phyloP scores from a whole-genome alignment of 1,140 invertebrate species.

The Hyphantria cunea region DNA sequence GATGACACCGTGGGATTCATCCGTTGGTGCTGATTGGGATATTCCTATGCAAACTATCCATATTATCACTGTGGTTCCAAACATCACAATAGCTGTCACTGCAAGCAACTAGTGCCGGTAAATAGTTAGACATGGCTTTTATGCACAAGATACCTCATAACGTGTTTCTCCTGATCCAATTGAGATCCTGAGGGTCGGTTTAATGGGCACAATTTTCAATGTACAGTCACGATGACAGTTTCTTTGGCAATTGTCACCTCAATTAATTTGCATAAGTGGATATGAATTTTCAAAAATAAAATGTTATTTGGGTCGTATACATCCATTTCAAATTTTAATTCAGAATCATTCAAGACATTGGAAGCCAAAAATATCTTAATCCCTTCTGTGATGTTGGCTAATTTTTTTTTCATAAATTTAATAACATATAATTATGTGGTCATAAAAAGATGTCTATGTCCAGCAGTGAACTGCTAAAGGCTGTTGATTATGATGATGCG shows the following conservation, averaged over 20 bases:
- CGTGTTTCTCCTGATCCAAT: constrained; percentile 65
- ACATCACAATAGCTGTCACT: constrained; percentile 39
- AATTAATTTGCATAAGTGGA: constrained; percentile 7
- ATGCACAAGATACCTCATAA: constrained; percentile 50
- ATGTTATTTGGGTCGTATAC: no score
- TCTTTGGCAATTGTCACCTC: neutral
- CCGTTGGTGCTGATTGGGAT: constrained; percentile 42
- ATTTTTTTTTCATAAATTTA: no score
- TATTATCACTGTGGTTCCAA: constrained; percentile 43
- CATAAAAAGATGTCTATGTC: no score
- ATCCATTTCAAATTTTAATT: no score
- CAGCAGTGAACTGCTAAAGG: no score
- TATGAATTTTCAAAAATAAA: no score
- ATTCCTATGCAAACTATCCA: constrained; percentile 49
- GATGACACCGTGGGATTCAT: constrained; percentile 49
- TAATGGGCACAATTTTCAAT: constrained; percentile 62
- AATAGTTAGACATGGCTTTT: constrained; percentile 59
- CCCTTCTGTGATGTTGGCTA: no score
- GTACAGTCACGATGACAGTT: constrained; percentile 47
- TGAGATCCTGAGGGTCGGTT: constrained; percentile 63
- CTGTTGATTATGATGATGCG: no score
- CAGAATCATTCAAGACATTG: no score
- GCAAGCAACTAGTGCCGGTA: constrained; percentile 46
- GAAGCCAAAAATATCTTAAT: no score
- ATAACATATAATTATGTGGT: no score